A percentile compares a stretch with the other conserved stretches of the same genome.
These are phyloP conservation scores for Mesembrinibis cayennensis DNA, from an alignment of 2,113 vertebrate genomes.

Conservation along the genomic window DNA sequence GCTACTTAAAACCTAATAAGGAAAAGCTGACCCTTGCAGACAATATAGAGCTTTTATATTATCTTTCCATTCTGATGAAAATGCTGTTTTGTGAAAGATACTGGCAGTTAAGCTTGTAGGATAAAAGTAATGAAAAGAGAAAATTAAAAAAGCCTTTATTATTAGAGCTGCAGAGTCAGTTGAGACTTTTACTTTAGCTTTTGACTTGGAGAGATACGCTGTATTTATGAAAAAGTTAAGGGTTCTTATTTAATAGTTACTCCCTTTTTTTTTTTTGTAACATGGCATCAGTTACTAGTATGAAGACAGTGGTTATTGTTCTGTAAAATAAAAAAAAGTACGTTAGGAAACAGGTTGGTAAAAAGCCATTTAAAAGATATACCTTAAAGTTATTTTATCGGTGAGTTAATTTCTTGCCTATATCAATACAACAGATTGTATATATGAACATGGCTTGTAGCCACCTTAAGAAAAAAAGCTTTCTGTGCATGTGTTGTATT, in stretches of 20 bases:
- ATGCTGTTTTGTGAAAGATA: conserved; percentile 53
- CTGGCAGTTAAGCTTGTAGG: conserved; percentile 51
- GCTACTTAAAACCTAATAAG: conserved; percentile 75
- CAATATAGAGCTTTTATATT: conserved; percentile 63
- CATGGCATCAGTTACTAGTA: not conserved
- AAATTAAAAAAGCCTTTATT: conserved; percentile 12
- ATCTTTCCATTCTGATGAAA: conserved; percentile 58
- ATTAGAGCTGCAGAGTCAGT: not conserved
- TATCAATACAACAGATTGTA: too few species aligned
- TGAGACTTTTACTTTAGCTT: conserved; percentile 35
- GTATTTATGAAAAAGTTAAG: conserved; percentile 8
- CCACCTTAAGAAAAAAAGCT: not conserved
- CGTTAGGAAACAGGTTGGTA: not conserved
- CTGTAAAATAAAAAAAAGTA: not conserved
- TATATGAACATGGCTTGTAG: not conserved
- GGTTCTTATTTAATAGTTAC: not conserved
- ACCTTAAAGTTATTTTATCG: not conserved
- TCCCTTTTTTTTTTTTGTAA: not conserved
- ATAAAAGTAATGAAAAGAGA: conserved; percentile 49
- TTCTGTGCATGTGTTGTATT: not conserved
- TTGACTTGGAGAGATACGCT: not conserved
- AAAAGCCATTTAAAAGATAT: not conserved
- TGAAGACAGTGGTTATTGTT: not conserved
- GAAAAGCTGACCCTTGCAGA: conserved; percentile 72
- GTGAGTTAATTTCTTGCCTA: not conserved